Evolutionary conservation across 2,888 invertebrate species (phyloP).

Genomic region (Caenorhabditis zanzibari): DNA sequence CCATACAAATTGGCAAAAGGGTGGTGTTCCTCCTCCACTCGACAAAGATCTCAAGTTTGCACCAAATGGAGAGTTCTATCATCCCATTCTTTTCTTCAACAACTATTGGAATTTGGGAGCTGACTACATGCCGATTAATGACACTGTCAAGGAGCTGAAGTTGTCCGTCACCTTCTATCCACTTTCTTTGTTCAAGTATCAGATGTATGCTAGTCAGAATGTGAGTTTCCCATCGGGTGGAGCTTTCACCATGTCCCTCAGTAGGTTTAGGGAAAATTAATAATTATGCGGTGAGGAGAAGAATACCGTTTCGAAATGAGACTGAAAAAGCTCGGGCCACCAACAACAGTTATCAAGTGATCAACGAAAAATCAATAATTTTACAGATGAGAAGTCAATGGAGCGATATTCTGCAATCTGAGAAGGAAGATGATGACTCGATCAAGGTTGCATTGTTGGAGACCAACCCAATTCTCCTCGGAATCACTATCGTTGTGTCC

Average conservation of each 20-base stretch:
- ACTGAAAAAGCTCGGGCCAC: too few species aligned
- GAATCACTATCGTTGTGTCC: slow-evolving; percentile 93
- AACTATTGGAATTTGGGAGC: slow-evolving; percentile 99
- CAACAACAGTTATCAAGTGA: too few species aligned
- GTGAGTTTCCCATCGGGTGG: slow-evolving; percentile 54
- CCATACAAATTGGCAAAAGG: slow-evolving; percentile 95
- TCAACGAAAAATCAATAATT: too few species aligned
- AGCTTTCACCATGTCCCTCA: too few species aligned
- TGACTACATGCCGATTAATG: slow-evolving; percentile 89
- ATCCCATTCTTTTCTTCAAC: slow-evolving; percentile 95
- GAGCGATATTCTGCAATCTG: slow-evolving; percentile 84
- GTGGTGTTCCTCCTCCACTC: slow-evolving; percentile 84
- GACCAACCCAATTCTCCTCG: slow-evolving; percentile 96
- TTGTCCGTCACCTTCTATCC: slow-evolving; percentile 88
- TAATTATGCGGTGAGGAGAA: too few species aligned
- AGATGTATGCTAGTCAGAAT: slow-evolving; percentile 96
- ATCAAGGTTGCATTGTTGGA: slow-evolving; percentile 93
- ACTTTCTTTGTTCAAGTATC: slow-evolving; percentile 97
- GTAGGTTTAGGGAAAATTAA: too few species aligned
- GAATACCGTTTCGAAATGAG: too few species aligned
- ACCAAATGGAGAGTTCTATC: slow-evolving; percentile 91
- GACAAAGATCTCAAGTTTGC: slow-evolving; percentile 84
- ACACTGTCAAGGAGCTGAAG: slow-evolving; percentile 87
- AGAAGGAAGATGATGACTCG: slow-evolving; percentile 86
- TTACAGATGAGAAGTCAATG: slow-evolving; percentile 80